phyloP scores from a whole-genome alignment of 1,140 invertebrate genomes.

The Aphis gossypii region DNA sequence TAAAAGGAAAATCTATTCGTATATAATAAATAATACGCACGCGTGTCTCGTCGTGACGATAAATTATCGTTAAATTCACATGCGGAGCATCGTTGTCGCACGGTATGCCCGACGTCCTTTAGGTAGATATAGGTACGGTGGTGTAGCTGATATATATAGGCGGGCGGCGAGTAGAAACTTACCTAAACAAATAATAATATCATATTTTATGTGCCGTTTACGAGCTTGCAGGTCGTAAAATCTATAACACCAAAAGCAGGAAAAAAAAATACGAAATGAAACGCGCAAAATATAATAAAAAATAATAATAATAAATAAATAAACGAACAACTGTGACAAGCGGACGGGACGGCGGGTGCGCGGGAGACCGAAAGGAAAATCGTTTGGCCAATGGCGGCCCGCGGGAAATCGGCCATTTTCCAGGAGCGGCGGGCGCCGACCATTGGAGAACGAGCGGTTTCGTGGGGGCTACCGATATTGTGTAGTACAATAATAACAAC shows the following conservation, averaged over 20 bases:
- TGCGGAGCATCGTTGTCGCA: neutral
- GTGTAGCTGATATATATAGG: too few species aligned
- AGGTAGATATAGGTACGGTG: neutral
- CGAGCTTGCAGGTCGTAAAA: neutral
- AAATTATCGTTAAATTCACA: neutral
- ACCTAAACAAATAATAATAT: neutral
- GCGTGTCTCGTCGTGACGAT: neutral
- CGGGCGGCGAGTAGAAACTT: neutral
- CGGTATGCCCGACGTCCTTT: neutral
- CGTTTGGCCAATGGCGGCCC: neutral
- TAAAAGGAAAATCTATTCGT: neutral
- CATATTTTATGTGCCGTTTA: neutral
- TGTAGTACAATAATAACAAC: neutral
- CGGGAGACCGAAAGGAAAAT: neutral
- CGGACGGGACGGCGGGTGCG: neutral
- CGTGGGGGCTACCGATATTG: neutral
- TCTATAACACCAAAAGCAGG: neutral
- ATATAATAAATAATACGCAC: neutral
- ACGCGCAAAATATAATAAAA: neutral
- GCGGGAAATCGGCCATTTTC: slow-evolving; percentile 47
- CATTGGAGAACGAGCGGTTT: neutral
- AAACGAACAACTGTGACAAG: neutral
- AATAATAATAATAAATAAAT: too few species aligned
- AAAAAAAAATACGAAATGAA: neutral
- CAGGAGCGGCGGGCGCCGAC: neutral